A percentile compares a stretch with the other conserved stretches of the same genome.
These are phyloP conservation scores for Caenorhabditis angaria DNA, from an alignment of 2,888 invertebrate genomes.

Conservation along the genomic window DNA sequence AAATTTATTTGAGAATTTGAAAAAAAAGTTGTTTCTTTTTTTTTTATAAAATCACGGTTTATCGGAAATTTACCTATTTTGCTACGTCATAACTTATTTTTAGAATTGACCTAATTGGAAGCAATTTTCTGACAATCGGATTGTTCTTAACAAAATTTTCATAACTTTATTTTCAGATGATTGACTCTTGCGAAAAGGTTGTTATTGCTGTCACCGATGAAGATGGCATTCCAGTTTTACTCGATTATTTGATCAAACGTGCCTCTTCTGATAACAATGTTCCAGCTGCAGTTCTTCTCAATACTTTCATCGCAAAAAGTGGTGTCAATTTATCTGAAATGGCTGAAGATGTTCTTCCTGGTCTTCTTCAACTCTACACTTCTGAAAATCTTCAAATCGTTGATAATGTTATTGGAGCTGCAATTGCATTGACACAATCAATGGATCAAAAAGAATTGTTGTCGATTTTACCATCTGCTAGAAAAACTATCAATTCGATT, in stretches of 20 bases:
- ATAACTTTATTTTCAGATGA: conserved; percentile 46
- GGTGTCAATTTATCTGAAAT: conserved; percentile 41
- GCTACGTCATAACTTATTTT: no score
- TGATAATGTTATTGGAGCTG: conserved; percentile 88
- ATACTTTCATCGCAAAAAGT: conserved; percentile 54
- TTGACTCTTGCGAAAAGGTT: conserved; percentile 75
- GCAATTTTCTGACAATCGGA: neutral
- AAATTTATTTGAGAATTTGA: no score
- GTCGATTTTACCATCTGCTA: conserved; percentile 26
- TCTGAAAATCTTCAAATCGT: conserved; percentile 84
- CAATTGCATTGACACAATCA: conserved; percentile 85
- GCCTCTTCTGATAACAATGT: conserved; percentile 82
- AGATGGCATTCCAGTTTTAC: conserved; percentile 84
- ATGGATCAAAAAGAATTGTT: conserved; percentile 42
- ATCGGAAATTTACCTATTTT: no score
- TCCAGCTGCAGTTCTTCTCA: conserved; percentile 78
- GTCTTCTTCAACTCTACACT: conserved; percentile 77
- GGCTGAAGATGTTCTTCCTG: conserved; percentile 55
- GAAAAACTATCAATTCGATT: conserved; percentile 47
- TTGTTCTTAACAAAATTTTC: neutral
- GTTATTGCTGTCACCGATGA: conserved; percentile 87
- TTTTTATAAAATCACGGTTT: no score
- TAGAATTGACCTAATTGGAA: no score
- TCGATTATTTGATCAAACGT: conserved; percentile 85
- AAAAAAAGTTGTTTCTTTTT: no score